Base-by-base conservation (phyloP, 2,797 vertebrate species). In the Eospalax fontanierii region DNA sequence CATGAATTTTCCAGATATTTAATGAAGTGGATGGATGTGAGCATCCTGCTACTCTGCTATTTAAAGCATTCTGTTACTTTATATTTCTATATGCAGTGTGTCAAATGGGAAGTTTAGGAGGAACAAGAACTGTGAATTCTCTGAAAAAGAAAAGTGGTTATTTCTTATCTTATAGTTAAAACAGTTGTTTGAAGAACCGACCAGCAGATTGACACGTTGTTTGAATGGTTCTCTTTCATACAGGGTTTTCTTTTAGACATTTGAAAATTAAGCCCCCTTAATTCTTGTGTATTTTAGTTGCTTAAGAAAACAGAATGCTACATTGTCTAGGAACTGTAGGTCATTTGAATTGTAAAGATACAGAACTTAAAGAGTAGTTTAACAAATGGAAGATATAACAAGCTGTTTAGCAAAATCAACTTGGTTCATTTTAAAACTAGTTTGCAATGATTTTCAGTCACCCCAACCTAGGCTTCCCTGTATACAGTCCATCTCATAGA, bases 351-450 rank as follows among this genome's bases (percentile, higher is more conserved):
- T 81, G 9, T 76, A 80, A 92, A 33, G 33, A 61, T 46, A 94
- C 73, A 65, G 63, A 80, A 3, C 26, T 40, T 61, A 30, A 96
- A 16, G 24, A 81, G 4, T 79, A 87, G 54, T 90, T 90, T 50
- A 88, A 24, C 83, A 73, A 85, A 91, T 35, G 78, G 75, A 79
- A 87, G 75, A 6, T 78, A 19, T 43, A 93, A 59, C 28, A 90
- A 74, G 7, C 43, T 84, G 15, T 79, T 22, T 73, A n/a, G 40
- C 40, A 30, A 96, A 94, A 87, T 84, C 46, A 92, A 18, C 86
- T 90, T 63, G 74, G 43, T 90, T 91, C 73, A 57, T 93, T 94
- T 90, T 26, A 57, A 89, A 94, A 84, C 54, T 89, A 61, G 63
- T 96, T 90, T 66, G 61, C 61, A 54, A 33, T 90, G 59, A 83